A percentile compares a stretch with the other conserved stretches of the same genome.
phyloP scores from a whole-genome alignment of 2,113 vertebrate genomes.

The Gavialis gangeticus region DNA sequence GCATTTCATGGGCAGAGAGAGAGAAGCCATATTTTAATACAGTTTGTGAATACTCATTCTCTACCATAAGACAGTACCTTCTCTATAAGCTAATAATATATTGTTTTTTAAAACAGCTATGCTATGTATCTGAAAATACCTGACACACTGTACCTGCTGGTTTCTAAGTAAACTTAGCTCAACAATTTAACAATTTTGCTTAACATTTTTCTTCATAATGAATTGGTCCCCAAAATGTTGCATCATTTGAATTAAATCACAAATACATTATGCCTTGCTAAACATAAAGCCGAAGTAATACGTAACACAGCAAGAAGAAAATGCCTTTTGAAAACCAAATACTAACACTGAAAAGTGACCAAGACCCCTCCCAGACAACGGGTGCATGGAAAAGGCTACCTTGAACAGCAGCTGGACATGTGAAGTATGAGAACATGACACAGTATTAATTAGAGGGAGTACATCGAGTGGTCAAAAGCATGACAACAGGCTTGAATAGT shows the following conservation, averaged over 20 bases:
- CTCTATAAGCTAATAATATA: neutral
- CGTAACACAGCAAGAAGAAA: slow-evolving; percentile 17
- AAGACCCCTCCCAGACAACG: slow-evolving; percentile 51
- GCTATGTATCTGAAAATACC: neutral
- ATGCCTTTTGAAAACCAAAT: slow-evolving; percentile 26
- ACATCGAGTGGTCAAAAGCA: slow-evolving; percentile 58
- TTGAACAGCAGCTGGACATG: slow-evolving; percentile 32
- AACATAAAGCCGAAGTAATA: neutral
- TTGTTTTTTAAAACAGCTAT: neutral
- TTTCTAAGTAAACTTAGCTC: neutral
- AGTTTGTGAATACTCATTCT: neutral
- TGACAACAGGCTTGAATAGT: slow-evolving; percentile 56
- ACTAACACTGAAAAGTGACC: slow-evolving; percentile 22
- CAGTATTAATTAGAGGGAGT: slow-evolving; percentile 77
- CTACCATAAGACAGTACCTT: neutral
- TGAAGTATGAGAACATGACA: slow-evolving; percentile 70
- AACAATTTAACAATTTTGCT: neutral
- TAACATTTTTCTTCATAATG: neutral
- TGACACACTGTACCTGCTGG: neutral
- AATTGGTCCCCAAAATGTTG: neutral
- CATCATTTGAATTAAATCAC: neutral
- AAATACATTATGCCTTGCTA: neutral
- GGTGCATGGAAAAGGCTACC: slow-evolving; percentile 59
- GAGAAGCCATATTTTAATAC: neutral
- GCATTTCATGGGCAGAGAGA: neutral